Conservation (phyloP, 2,797 vertebrate species). For the Aselliscus stoliczkanus region DNA sequence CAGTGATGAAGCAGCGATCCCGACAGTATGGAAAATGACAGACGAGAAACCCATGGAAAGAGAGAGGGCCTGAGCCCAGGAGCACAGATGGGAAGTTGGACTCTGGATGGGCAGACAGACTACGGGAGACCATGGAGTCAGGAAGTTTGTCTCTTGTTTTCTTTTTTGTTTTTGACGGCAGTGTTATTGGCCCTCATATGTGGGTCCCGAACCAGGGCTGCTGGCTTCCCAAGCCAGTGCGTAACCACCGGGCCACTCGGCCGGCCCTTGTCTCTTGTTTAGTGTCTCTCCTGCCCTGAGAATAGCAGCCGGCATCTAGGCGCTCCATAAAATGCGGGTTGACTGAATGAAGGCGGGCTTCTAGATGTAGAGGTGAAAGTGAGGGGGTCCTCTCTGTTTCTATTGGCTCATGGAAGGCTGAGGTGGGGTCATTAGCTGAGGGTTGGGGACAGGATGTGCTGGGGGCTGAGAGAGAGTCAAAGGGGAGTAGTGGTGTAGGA, state of each 20-base stretch:
- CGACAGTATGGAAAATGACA: neutral
- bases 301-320: neutral
- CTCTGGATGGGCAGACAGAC: neutral
- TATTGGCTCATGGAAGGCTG: neutral
- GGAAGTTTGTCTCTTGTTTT: neutral
- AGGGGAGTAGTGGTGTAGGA: rapidly evolving
- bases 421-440: neutral
- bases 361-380: neutral
- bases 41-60: neutral
- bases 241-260: no score
- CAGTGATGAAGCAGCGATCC: neutral
- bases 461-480: no score
- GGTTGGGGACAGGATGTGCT: no score
- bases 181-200: no score
- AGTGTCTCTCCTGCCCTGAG: neutral
- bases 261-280: no score
- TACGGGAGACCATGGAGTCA: neutral
- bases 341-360: neutral
- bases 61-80: no score
- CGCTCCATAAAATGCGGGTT: neutral
- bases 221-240: no score
- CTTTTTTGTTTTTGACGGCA: no score
- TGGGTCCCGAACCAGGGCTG: no score
- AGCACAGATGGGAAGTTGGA: neutral
- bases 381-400: neutral